Evolutionary conservation across 2,797 vertebrate genomes (phyloP).

Genomic region (Phyllotis vaccarum): DNA sequence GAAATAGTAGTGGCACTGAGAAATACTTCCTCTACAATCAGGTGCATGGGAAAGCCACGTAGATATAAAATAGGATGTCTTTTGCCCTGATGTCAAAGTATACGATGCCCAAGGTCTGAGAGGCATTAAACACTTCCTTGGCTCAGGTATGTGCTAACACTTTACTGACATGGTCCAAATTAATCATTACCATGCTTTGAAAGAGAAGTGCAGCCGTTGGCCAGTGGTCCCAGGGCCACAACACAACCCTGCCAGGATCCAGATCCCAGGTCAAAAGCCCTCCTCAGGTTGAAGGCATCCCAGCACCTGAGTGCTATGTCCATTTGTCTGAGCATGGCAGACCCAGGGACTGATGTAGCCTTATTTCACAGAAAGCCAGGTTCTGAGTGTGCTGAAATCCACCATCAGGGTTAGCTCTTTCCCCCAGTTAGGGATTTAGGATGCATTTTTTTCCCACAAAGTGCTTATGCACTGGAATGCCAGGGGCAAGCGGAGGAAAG

Average conservation of each 20-base stretch:
- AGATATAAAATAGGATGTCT: not conserved
- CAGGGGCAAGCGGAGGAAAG: not conserved
- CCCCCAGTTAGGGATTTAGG: not conserved
- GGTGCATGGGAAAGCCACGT: not conserved
- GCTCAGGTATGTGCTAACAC: not conserved
- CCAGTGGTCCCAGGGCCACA: not conserved
- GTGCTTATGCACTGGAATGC: conserved; percentile 36
- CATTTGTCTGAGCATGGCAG: not conserved
- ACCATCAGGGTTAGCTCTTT: not conserved
- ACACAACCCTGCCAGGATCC: not conserved
- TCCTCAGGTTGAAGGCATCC: not conserved
- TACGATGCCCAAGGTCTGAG: not conserved
- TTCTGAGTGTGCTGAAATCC: not conserved
- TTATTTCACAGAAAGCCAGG: not conserved
- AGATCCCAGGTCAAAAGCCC: not conserved
- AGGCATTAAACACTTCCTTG: not conserved
- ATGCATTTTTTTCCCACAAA: conserved; percentile 43
- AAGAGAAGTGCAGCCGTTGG: not conserved
- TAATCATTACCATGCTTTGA: not conserved
- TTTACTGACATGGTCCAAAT: not conserved
- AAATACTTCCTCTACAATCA: not conserved
- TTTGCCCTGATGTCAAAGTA: not conserved
- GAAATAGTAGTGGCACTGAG: not conserved
- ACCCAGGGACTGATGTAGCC: fast-evolving
- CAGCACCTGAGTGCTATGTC: not conserved